Conservation (phyloP, 2,797 vertebrate species). For the Rousettus madagascariensis region DNA sequence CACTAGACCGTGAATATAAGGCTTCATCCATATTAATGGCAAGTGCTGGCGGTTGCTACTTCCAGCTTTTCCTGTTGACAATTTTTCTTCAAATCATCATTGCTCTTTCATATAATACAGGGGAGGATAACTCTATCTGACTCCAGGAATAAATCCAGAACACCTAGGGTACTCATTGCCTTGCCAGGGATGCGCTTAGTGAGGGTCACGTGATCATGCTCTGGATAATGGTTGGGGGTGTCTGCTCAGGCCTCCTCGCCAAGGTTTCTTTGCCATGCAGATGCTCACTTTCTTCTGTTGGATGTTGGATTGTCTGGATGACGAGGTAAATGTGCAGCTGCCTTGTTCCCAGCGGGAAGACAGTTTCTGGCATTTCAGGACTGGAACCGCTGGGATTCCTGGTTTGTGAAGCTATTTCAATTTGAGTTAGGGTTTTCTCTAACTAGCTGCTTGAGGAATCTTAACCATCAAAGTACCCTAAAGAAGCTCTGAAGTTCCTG, state of each 20-base stretch:
- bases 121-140: not conserved
- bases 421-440: not conserved
- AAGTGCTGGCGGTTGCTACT: not conserved
- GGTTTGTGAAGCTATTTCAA: not conserved
- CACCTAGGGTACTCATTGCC: accelerated
- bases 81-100: not conserved
- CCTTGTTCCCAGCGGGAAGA: not conserved
- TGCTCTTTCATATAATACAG: not conserved
- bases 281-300: not conserved
- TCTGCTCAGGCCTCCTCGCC: not conserved
- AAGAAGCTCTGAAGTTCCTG: not conserved
- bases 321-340: not conserved
- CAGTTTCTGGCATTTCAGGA: not conserved
- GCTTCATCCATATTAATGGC: not conserved
- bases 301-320: not conserved
- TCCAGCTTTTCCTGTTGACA: not conserved
- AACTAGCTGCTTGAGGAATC: not conserved
- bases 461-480: not conserved
- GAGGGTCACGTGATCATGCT: not conserved
- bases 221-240: not conserved
- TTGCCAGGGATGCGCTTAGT: not conserved
- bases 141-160: not conserved
- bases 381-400: not conserved
- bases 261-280: not conserved
- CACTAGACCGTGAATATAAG: not conserved